phyloP scores from a whole-genome alignment of 2,113 vertebrate genomes.

The Mastomys coucha region DNA sequence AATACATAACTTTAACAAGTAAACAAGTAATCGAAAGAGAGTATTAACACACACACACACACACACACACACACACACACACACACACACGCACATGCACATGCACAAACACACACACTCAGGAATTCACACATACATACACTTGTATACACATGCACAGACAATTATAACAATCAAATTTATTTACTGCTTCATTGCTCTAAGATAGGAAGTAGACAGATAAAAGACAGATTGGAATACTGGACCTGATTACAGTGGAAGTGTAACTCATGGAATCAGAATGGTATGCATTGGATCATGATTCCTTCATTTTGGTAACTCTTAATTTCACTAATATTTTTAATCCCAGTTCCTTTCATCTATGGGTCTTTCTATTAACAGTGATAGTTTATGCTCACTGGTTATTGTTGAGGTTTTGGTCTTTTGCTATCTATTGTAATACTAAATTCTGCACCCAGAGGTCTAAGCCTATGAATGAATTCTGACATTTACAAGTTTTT shows the following conservation, averaged over 20 bases:
- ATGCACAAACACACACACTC: background rate
- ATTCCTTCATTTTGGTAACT: background rate
- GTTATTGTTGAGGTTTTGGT: too few relatives aligned
- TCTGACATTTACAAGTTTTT: too few relatives aligned
- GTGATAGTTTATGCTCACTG: background rate
- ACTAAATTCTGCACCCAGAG: too few relatives aligned
- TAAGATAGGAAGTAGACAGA: background rate
- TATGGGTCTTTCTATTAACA: background rate
- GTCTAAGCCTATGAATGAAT: too few relatives aligned
- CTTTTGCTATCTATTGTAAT: too few relatives aligned
- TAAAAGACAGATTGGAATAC: background rate
- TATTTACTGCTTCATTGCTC: background rate
- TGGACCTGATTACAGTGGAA: background rate
- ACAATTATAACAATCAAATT: background rate
- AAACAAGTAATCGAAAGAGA: background rate
- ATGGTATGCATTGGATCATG: background rate
- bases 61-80: background rate
- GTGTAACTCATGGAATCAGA: background rate
- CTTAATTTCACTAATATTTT: background rate
- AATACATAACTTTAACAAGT: conserved; percentile 4
- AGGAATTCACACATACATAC: background rate
- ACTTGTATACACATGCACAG: background rate
- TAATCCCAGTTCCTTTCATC: background rate
- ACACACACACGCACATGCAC: background rate
- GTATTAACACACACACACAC: background rate